These are phyloP conservation scores for Sialis lutaria DNA, from an alignment of 2,888 invertebrate species.

Conservation along the genomic window DNA sequence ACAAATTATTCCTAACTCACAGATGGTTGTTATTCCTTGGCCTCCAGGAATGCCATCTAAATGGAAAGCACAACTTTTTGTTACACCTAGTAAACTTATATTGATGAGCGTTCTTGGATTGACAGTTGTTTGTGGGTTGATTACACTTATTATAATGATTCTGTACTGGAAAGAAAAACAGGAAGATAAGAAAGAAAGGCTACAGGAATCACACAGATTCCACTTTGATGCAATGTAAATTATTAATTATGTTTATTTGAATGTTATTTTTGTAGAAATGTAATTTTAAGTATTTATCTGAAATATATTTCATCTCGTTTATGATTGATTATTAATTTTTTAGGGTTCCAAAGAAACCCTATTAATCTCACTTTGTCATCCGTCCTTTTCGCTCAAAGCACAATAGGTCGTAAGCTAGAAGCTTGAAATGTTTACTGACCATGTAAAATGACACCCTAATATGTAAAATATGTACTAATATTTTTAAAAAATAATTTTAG, in stretches of 20 bases:
- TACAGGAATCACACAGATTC: slow-evolving; percentile 67
- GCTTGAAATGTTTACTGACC: too few relatives aligned
- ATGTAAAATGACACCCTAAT: too few relatives aligned
- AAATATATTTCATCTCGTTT: too few relatives aligned
- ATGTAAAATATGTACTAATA: too few relatives aligned
- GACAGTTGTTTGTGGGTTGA: slow-evolving; percentile 68
- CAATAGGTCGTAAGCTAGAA: too few relatives aligned
- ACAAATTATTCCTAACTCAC: slow-evolving; percentile 93
- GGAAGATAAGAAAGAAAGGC: slow-evolving; percentile 60
- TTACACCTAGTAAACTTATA: slow-evolving; percentile 86
- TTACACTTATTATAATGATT: slow-evolving; percentile 67
- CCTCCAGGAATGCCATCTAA: slow-evolving; percentile 55
- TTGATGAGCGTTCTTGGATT: slow-evolving; percentile 80
- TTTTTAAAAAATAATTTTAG: too few relatives aligned
- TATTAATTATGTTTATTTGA: background rate
- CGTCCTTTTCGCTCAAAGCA: too few relatives aligned
- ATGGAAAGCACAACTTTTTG: slow-evolving; percentile 86
- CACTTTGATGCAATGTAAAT: slow-evolving; percentile 73
- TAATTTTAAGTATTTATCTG: too few relatives aligned
- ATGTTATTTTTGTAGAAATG: too few relatives aligned
- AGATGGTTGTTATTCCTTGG: slow-evolving; percentile 86
- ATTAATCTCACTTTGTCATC: too few relatives aligned
- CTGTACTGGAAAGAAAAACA: slow-evolving; percentile 81
- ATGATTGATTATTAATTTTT: too few relatives aligned
- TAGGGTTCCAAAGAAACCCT: too few relatives aligned